Conservation (phyloP, 2,113 vertebrate species). For the Cettia cetti region DNA sequence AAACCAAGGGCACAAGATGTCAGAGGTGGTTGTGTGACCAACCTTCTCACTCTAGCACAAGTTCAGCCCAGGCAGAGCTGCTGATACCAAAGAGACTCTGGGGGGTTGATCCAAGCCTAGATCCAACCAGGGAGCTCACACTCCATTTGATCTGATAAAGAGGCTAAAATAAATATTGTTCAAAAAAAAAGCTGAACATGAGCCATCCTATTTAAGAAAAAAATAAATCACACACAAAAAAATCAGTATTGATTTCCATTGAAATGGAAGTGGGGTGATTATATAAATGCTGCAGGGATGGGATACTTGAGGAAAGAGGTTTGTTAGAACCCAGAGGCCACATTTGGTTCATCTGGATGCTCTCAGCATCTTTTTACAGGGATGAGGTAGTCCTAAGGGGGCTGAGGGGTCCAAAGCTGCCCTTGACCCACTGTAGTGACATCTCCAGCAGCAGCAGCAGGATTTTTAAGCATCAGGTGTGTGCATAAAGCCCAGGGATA, state of each 20-base stretch:
- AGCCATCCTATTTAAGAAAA: neutral
- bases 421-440: neutral
- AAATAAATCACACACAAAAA: neutral
- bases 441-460: neutral
- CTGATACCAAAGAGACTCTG: neutral
- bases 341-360: neutral
- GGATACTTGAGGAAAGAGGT: neutral
- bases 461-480: neutral
- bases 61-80: neutral
- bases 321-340: neutral
- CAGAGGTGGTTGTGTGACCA: neutral
- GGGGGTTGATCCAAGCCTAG: neutral
- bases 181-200: neutral
- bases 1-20: neutral
- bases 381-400: accelerated
- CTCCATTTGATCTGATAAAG: neutral
- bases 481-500: neutral
- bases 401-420: no score
- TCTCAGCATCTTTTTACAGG: neutral
- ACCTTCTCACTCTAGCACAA: neutral
- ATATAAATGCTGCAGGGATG: accelerated
- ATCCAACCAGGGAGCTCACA: neutral
- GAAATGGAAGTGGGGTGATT: neutral
- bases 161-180: neutral
- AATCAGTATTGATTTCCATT: neutral